These are phyloP conservation scores for Neomonachus schauinslandi DNA, from an alignment of 2,113 vertebrate genomes.

Conservation along the genomic window DNA sequence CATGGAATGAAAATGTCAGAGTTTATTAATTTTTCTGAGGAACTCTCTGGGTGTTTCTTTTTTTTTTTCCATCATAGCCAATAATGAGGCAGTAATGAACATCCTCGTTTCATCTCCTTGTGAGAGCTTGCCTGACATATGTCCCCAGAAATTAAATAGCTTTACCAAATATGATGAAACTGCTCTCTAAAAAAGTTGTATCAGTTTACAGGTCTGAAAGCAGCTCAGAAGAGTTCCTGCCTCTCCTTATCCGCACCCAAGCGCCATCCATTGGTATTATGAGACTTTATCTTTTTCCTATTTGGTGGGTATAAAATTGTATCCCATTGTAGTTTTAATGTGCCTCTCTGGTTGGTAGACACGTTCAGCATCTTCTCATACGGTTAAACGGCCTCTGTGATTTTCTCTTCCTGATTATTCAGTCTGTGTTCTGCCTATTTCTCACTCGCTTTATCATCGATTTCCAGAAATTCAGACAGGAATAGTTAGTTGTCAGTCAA, in stretches of 20 bases:
- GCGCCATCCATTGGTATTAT: too few relatives aligned
- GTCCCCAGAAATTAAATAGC: neutral
- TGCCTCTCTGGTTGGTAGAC: too few relatives aligned
- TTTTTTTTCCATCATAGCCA: neutral
- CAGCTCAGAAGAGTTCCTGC: accelerated
- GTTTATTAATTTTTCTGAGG: neutral
- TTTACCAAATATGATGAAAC: too few relatives aligned
- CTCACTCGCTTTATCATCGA: neutral
- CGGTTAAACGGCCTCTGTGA: accelerated
- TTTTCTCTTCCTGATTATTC: neutral
- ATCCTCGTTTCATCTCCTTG: accelerated
- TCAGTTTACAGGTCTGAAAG: neutral
- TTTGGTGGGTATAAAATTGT: neutral
- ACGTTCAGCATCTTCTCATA: neutral
- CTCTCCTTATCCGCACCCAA: neutral
- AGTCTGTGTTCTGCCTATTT: accelerated
- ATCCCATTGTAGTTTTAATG: accelerated
- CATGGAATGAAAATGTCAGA: neutral
- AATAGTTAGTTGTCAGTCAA: neutral
- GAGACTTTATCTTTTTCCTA: neutral
- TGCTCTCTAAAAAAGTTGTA: too few relatives aligned
- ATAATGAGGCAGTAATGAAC: neutral
- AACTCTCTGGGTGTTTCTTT: neutral
- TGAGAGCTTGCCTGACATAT: neutral
- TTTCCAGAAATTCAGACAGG: neutral